Conservation (phyloP, 2,888 invertebrate species). For the Heteromyza rotundicornis region DNA sequence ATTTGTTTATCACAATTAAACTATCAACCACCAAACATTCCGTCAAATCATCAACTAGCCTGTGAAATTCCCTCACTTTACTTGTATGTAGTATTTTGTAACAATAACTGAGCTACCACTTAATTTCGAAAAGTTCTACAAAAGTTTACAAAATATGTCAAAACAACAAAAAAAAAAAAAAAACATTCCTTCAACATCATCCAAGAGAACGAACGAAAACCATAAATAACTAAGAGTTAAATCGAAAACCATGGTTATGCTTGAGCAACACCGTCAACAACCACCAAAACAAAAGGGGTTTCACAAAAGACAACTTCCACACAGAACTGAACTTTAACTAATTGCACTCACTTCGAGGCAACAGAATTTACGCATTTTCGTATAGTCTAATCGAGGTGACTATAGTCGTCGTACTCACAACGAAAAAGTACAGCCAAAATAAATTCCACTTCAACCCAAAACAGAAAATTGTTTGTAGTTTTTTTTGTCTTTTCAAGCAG, state of each 20-base stretch:
- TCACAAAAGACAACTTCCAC: background rate
- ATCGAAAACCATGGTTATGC: constrained; percentile 4
- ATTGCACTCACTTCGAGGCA: background rate
- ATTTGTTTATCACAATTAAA: too few relatives aligned
- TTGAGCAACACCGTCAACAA: background rate
- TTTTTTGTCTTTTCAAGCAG: constrained; percentile 34
- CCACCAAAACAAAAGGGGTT: background rate
- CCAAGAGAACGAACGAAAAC: background rate
- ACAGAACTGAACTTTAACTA: background rate
- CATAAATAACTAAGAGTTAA: constrained; percentile 3
- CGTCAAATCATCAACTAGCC: too few relatives aligned
- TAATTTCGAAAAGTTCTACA: background rate
- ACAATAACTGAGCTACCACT: too few relatives aligned
- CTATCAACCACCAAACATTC: too few relatives aligned
- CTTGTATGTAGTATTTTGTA: too few relatives aligned
- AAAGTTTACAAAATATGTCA: background rate
- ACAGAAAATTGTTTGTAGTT: background rate
- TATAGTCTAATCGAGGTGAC: background rate
- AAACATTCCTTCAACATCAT: background rate
- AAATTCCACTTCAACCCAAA: background rate
- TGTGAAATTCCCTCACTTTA: too few relatives aligned
- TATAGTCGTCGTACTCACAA: background rate
- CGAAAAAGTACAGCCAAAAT: constrained; percentile 5
- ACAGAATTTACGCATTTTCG: background rate
- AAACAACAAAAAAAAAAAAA: background rate